Conservation (phyloP, 2,888 invertebrate genomes). For the Andrena haemorrhoa region DNA sequence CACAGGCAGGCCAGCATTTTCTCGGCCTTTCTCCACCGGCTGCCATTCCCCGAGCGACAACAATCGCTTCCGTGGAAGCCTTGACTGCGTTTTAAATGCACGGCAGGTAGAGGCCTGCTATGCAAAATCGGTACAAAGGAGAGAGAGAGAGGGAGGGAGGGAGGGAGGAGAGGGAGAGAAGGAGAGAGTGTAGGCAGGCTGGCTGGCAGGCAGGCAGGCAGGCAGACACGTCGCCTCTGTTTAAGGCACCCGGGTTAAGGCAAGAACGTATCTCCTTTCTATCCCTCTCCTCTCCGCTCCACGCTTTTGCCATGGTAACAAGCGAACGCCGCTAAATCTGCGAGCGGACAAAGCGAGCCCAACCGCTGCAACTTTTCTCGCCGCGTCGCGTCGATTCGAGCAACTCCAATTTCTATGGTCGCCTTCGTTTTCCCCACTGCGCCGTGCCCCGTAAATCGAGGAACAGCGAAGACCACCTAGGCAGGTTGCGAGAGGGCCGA, state of each 20-base stretch:
- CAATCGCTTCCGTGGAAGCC: slow-evolving; percentile 77
- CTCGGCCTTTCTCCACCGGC: slow-evolving; percentile 68
- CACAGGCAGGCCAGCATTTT: slow-evolving; percentile 54
- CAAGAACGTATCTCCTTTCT: slow-evolving; percentile 66
- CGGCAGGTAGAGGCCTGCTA: slow-evolving; percentile 75
- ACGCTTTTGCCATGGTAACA: slow-evolving; percentile 50
- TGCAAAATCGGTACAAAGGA: slow-evolving; percentile 77
- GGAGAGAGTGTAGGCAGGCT: slow-evolving; percentile 26
- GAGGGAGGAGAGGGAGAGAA: slow-evolving; percentile 15
- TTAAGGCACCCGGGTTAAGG: slow-evolving; percentile 48
- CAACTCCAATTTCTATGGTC: not conserved
- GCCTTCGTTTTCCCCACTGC: not conserved
- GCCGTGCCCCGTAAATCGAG: not conserved
- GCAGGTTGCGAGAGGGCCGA: not conserved
- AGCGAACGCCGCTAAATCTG: slow-evolving; percentile 46
- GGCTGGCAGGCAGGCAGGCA: slow-evolving; percentile 53
- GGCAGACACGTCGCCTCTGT: slow-evolving; percentile 55
- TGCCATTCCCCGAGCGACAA: slow-evolving; percentile 65
- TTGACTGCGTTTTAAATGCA: slow-evolving; percentile 76
- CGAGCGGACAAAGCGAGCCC: slow-evolving; percentile 32
- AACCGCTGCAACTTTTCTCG: slow-evolving; percentile 18
- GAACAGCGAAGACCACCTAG: not conserved
- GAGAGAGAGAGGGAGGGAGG: slow-evolving; percentile 51
- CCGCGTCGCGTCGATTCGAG: slow-evolving; percentile 3
- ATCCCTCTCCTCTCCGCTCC: slow-evolving; percentile 47